Evolutionary conservation across 2,113 vertebrate genomes (phyloP), one percentile per base, ranked within the genome.

Genomic region (Gadus chalcogrammus): DNA sequence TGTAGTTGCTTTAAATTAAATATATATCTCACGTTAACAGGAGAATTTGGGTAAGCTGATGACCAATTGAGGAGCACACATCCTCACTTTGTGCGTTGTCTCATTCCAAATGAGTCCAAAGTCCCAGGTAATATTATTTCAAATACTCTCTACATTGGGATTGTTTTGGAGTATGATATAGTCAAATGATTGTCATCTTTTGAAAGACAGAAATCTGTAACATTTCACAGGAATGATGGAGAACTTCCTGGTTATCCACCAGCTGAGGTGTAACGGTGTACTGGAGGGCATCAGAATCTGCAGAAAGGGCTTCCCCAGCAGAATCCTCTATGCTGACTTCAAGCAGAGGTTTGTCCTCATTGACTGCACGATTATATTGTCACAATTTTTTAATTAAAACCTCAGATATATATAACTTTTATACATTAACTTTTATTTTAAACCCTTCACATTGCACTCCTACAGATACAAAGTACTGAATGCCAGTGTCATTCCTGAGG

Each of bases 51-150:
- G 84, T 28, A 86, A 86, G 61, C 66, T 86, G 70, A 86, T 86
- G 84, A 84, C 78, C 38, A 86, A 86, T 72, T 86, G 72, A 86
- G 84, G 69, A 86, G 82, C 68, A 86, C 84, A 52, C 84, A 86
- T 20, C 84, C 84, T 71, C 84, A 86, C 53, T 86, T 86, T 82
- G 84, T 86, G 35, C 84, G 84, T 3, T 86, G 84, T 27, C 71
- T 86, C 66, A 86, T 86, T 78, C 84, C 84, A 5, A 86, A 86
- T 76, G 84, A 86, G 71, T 9, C 76, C 55, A 86, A 86, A 61
- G 84, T 82, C 5, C 84, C 78, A 81, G 84, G 84, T 62, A 20
- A 48, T 48, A 9, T 12, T 12, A 24, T 16, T 13, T 20, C 3
- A n/a, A 20, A 58, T 58, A 20, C 18, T 22, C 4, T 35, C 60